Percentiles rank a stretch among this genome's conserved stretches.
phyloP scores from a whole-genome alignment of 53 echinoderm and acorn worm genomes.

The Paracentrotus lividus region DNA sequence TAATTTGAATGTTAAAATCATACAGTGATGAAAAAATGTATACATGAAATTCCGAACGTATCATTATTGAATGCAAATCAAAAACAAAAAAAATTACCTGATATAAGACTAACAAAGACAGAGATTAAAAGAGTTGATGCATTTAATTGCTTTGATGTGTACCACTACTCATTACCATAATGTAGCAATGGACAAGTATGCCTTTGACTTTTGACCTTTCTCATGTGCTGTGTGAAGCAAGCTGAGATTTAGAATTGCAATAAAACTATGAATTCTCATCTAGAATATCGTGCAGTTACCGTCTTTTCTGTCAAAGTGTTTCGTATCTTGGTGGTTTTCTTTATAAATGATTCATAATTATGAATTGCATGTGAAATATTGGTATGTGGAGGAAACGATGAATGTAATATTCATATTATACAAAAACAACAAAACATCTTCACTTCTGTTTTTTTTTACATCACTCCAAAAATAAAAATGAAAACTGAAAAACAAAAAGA shows the following conservation, averaged over 20 bases:
- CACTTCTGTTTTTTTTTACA: no score
- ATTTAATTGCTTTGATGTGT: background rate
- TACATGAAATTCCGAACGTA: background rate
- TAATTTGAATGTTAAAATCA: background rate
- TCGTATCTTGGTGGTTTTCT: background rate
- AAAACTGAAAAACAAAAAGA: no score
- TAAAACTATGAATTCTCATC: conserved; percentile 66
- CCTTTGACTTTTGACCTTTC: conserved; percentile 68
- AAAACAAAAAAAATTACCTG: background rate
- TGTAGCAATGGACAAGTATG: background rate
- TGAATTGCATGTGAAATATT: background rate
- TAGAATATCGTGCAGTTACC: background rate
- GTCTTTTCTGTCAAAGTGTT: background rate
- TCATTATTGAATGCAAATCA: background rate
- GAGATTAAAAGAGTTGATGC: background rate
- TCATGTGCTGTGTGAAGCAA: conserved; percentile 69
- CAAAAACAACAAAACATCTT: no score
- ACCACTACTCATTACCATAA: background rate
- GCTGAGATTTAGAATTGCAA: conserved; percentile 69
- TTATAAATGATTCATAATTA: no score
- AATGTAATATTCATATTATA: no score
- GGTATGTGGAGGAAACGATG: background rate
- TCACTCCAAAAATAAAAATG: no score
- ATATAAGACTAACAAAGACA: background rate
- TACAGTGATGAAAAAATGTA: background rate